Conservation (phyloP, 2,113 vertebrate species). For the Oxyura jamaicensis region DNA sequence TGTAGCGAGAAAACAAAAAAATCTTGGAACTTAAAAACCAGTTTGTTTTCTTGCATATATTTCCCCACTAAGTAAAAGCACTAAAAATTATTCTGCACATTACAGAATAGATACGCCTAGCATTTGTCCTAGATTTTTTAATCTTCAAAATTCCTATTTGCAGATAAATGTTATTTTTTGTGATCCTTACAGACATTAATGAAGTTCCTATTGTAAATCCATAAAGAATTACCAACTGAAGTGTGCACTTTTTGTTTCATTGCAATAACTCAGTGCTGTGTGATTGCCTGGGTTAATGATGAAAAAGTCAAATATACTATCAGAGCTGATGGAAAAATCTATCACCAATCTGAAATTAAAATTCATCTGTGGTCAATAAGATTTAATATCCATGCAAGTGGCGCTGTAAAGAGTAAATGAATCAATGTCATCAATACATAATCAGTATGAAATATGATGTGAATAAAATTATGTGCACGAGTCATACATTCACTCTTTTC, state of each 20-base stretch:
- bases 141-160: constrained; percentile 75
- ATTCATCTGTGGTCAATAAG: constrained; percentile 94
- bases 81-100: neutral
- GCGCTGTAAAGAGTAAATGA: constrained; percentile 90
- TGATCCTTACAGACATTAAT: constrained; percentile 83
- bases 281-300: constrained; percentile 87
- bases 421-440: constrained; percentile 94
- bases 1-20: neutral
- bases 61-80: neutral
- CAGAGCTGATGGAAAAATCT: constrained; percentile 94
- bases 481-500: constrained; percentile 84
- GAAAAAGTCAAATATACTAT: constrained; percentile 91
- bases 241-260: constrained; percentile 87
- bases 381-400: constrained; percentile 94
- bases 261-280: constrained; percentile 88
- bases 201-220: constrained; percentile 88
- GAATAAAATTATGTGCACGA: constrained; percentile 89
- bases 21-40: neutral
- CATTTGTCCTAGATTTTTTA: constrained; percentile 48
- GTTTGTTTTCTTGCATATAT: neutral
- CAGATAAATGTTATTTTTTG: constrained; percentile 79
- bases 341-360: constrained; percentile 95
- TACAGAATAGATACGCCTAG: constrained; percentile 48
- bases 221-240: constrained; percentile 87
- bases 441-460: constrained; percentile 93